Evolutionary conservation across 2,888 invertebrate species (phyloP).

Genomic region (Carpatolechia fugitivella): DNA sequence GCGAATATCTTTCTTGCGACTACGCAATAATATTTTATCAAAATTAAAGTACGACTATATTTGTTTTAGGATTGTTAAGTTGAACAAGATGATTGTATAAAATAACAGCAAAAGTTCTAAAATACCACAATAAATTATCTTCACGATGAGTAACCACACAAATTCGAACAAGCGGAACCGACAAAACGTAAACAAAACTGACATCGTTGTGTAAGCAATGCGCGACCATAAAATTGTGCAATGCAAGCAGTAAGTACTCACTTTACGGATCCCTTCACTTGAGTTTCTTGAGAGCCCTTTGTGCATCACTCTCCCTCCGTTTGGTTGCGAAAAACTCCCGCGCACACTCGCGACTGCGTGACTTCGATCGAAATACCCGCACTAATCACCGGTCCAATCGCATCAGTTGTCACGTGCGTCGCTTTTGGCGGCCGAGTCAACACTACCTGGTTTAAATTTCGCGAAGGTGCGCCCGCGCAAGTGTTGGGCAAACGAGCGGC

Average conservation of each 20-base stretch:
- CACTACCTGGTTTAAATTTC: conserved; percentile 22
- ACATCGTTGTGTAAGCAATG: not conserved
- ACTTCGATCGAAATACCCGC: not conserved
- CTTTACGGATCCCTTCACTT: conserved; percentile 18
- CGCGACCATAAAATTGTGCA: not conserved
- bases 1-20: too few species aligned
- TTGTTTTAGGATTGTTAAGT: too few species aligned
- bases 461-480: conserved; percentile 26
- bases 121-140: too few species aligned
- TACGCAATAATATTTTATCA: too few species aligned
- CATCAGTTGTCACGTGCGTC: conserved; percentile 17
- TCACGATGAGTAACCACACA: not conserved
- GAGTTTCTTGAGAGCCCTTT: conserved; percentile 14
- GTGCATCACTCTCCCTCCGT: conserved; percentile 16
- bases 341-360: not conserved
- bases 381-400: too few species aligned
- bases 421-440: conserved; percentile 18
- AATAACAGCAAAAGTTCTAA: too few species aligned
- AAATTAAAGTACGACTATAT: too few species aligned
- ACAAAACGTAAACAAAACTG: conserved; percentile 3
- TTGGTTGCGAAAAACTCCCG: conserved; percentile 18
- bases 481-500: conserved; percentile 13
- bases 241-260: not conserved
- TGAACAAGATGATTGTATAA: too few species aligned
- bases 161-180: not conserved